Evolutionary conservation across 1,140 invertebrate species (phyloP), one percentile per base, ranked within the genome.

Genomic region (Bombus impatiens): DNA sequence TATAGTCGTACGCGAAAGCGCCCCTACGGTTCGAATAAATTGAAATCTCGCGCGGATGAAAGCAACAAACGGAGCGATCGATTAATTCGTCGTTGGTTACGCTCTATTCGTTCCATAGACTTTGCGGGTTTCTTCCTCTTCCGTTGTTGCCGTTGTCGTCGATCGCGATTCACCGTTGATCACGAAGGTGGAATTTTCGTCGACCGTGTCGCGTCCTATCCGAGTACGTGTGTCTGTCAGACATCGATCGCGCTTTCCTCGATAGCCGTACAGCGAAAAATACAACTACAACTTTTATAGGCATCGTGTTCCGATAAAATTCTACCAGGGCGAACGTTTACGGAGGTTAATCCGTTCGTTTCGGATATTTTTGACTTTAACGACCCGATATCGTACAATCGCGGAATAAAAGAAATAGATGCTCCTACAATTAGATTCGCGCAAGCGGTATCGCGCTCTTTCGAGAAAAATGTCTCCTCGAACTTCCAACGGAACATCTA

Each of bases 141-240:
- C 74, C 88, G 87, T 92, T 89, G 84, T 89, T 87, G 67, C 87
- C 86, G 85, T 90, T 89, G 90, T 90, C 91, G 86, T 88, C 87
- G 75, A 84, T 79, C 68, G 57, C 82, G 70, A 88, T 86, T 84
- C 83, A 88, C 86, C 83, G 44, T 47, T 15, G 70, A 88, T 88
- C 78, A 44, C n/a, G 68, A 59, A 18, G 28, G 59, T 53, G 42
- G 47, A 68, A 82, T 80, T 32, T 62, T 74, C 75, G 37, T 37
- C 40, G 35, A 22, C 32, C 13, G 42, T 44, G 2, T 44, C 42
- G 42, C 35, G 67, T 53, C 37, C 25, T 59, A n/a, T 44, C 18
- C 44, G 75, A 78, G 78, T 78, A 40, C 37, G 35, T 13, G 18
- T 13, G 82, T 22, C 32, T 32, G 32, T 32, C 22, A 53, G 68